These are phyloP conservation scores for Macrostomum lignano DNA, from an alignment of 1,140 invertebrate genomes.

Conservation along the genomic window DNA sequence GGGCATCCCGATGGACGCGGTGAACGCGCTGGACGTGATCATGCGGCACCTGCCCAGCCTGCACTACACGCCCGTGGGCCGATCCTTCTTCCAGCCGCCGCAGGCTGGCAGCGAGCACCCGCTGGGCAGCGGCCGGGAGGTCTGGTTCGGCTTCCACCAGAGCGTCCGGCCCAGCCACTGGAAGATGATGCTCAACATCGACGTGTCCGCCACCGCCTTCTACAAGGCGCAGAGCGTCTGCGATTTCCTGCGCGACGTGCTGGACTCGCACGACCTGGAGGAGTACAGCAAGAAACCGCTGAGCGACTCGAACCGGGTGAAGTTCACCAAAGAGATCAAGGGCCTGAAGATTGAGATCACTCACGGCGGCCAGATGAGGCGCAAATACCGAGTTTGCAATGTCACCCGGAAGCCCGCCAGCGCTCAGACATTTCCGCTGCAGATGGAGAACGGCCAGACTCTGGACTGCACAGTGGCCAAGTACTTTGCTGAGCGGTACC, in stretches of 20 bases:
- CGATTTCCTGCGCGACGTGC: conserved; percentile 97
- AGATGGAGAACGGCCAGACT: conserved; percentile 91
- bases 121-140: conserved; percentile 81
- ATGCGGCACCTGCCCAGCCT: conserved; percentile 97
- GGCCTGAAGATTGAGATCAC: conserved; percentile 97
- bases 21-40: conserved; percentile 82
- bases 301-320: conserved; percentile 90
- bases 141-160: conserved; percentile 99
- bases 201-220: conserved; percentile 97
- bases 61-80: conserved; percentile 95
- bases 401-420: conserved; percentile 63
- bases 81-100: conserved; percentile 92
- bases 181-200: conserved; percentile 99
- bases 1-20: conserved; percentile 77
- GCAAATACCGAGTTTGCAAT: conserved; percentile 95
- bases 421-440: conserved; percentile 63
- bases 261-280: conserved; percentile 82
- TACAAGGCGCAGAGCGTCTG: conserved; percentile 98
- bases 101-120: conserved; percentile 94
- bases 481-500: conserved; percentile 97
- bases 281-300: conserved; percentile 85
- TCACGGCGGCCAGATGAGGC: conserved; percentile 86
- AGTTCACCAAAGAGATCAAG: conserved; percentile 99
- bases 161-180: conserved; percentile 91
- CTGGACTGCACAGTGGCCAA: conserved; percentile 98